Conservation (phyloP, 2,888 invertebrate species). For the Lepas anatifera region DNA sequence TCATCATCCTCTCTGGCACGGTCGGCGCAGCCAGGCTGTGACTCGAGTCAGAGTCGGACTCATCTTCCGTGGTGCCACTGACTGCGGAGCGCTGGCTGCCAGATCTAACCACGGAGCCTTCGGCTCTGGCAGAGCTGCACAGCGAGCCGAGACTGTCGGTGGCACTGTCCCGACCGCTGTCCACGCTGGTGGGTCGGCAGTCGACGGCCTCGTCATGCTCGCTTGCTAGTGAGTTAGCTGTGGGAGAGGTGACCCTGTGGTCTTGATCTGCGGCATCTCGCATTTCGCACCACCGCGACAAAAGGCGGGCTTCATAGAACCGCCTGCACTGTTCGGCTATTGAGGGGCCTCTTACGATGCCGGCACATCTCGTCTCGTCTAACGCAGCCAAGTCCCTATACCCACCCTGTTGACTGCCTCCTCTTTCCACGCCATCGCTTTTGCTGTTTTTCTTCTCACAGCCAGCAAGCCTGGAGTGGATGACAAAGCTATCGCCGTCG, state of each 20-base stretch:
- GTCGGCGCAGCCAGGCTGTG: too few species aligned
- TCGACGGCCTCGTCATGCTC: background rate
- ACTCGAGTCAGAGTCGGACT: too few species aligned
- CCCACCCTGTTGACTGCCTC: too few species aligned
- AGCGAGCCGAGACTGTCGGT: background rate
- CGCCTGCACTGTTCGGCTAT: background rate
- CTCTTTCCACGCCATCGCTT: background rate
- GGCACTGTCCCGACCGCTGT: conserved; percentile 1
- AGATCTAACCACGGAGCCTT: too few species aligned
- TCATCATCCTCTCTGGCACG: too few species aligned
- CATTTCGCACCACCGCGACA: background rate
- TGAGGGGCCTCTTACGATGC: background rate
- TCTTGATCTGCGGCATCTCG: background rate
- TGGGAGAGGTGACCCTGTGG: too few species aligned
- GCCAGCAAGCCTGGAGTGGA: background rate
- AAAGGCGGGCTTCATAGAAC: background rate
- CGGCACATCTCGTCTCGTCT: too few species aligned
- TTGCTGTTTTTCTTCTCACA: background rate
- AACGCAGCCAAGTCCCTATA: too few species aligned
- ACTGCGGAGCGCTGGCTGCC: too few species aligned
- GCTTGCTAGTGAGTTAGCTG: too few species aligned
- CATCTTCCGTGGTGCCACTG: too few species aligned
- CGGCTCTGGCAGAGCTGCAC: too few species aligned
- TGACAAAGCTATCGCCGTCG: conserved; percentile 2
- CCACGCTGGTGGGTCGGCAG: background rate